Evolutionary conservation across 2,113 vertebrate genomes (phyloP).

Genomic region (Pantherophis guttatus): DNA sequence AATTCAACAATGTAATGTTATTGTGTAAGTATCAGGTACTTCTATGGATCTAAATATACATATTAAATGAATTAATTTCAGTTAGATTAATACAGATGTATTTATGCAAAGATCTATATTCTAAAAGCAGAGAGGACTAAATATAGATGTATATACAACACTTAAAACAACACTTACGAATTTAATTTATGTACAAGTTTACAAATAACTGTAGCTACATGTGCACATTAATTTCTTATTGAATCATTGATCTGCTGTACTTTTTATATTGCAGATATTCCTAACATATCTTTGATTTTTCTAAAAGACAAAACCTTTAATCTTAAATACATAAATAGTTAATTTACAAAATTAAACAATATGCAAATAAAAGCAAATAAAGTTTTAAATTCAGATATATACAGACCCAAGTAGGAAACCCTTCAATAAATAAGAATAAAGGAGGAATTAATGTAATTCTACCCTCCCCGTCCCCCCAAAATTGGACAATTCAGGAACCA

Average conservation of each 20-base stretch:
- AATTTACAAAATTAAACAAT: constrained; percentile 45
- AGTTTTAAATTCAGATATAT: constrained; percentile 35
- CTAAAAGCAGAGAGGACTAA: not conserved
- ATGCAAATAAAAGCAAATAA: constrained; percentile 27
- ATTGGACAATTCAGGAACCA: not conserved
- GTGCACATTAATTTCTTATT: constrained; percentile 29
- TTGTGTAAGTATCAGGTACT: not conserved
- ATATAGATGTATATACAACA: not conserved
- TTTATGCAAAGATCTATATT: not conserved
- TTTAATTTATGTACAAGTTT: not conserved
- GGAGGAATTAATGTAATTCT: not conserved
- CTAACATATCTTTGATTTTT: constrained; percentile 58
- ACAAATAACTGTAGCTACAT: constrained; percentile 6
- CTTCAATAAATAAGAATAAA: not conserved
- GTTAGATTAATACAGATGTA: not conserved
- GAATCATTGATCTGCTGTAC: constrained; percentile 30
- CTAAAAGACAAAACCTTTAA: constrained; percentile 50
- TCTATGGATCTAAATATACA: not conserved
- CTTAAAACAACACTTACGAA: not conserved
- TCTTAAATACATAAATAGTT: constrained; percentile 46
- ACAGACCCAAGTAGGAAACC: constrained; percentile 45
- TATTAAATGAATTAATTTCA: not conserved
- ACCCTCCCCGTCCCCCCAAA: accelerated
- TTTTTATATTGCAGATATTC: constrained; percentile 36
- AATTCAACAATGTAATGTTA: not conserved